These are phyloP conservation scores for Rhamphomyia laevipes DNA, from an alignment of 2,888 invertebrate species.

Conservation along the genomic window DNA sequence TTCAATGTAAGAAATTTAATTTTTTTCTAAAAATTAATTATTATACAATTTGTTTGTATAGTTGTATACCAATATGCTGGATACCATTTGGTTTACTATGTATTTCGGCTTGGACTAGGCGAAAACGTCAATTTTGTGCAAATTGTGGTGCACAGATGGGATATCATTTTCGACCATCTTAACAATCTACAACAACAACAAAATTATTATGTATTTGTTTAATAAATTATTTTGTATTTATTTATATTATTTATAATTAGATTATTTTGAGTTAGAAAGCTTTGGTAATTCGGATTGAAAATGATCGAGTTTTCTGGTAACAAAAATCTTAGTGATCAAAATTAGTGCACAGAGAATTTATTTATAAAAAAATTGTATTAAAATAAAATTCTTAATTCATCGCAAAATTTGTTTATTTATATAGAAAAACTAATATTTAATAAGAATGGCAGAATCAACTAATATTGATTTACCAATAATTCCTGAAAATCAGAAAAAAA, in stretches of 20 bases:
- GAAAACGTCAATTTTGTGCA: constrained; percentile 30
- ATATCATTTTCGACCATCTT: constrained; percentile 27
- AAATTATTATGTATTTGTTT: too few relatives aligned
- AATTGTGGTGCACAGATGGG: constrained; percentile 33
- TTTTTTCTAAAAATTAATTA: not conserved
- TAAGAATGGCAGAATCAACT: not conserved
- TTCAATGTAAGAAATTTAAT: not conserved
- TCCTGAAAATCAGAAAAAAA: constrained; percentile 15
- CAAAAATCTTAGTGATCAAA: too few relatives aligned
- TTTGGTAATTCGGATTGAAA: too few relatives aligned
- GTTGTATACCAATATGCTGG: constrained; percentile 33
- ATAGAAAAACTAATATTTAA: not conserved
- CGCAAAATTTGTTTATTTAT: too few relatives aligned
- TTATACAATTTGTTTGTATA: constrained; percentile 13
- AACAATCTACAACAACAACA: too few relatives aligned
- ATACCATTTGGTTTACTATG: constrained; percentile 28
- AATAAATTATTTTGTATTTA: too few relatives aligned
- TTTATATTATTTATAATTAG: too few relatives aligned
- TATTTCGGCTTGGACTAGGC: constrained; percentile 28
- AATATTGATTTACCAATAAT: not conserved
- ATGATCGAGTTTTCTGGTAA: too few relatives aligned
- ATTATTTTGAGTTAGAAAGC: too few relatives aligned
- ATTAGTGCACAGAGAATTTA: too few relatives aligned
- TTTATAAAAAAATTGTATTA: too few relatives aligned
- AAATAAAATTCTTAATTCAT: too few relatives aligned